These are phyloP conservation scores for Ciconia maguari DNA, from an alignment of 2,113 vertebrate genomes.

Conservation along the genomic window DNA sequence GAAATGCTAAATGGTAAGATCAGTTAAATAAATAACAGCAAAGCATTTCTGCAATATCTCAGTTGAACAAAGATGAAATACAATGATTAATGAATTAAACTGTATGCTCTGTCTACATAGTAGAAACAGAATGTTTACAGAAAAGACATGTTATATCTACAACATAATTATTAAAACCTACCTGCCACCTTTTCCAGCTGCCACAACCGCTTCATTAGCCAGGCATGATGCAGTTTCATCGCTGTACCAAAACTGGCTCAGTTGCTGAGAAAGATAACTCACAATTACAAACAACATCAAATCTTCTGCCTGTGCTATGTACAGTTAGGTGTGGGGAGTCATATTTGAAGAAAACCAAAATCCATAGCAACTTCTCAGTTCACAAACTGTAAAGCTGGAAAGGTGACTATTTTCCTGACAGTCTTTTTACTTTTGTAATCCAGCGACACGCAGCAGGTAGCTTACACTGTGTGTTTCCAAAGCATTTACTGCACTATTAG, in stretches of 20 bases:
- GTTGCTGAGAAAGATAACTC: slow-evolving; percentile 67
- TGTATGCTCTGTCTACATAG: not conserved
- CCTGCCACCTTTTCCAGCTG: slow-evolving; percentile 87
- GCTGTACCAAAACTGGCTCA: slow-evolving; percentile 98
- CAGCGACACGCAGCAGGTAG: not conserved
- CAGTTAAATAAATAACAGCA: not conserved
- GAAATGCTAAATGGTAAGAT: not conserved
- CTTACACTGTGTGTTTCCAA: not conserved
- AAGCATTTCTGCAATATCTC: not conserved
- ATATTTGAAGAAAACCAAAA: not conserved
- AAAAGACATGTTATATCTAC: not conserved
- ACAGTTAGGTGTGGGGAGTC: not conserved
- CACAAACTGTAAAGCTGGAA: not conserved
- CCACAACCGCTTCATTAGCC: slow-evolving; percentile 81
- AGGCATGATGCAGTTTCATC: slow-evolving; percentile 83
- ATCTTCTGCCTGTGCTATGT: not conserved
- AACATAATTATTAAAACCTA: slow-evolving; percentile 43
- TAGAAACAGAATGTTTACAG: not conserved
- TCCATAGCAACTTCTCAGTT: not conserved
- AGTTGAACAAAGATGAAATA: not conserved
- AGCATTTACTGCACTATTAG: not conserved
- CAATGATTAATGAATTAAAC: not conserved
- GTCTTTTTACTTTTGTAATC: not conserved
- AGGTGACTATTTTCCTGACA: not conserved
- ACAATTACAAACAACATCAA: not conserved